Conservation (phyloP, 1,140 invertebrate genomes). For the Neotoxoptera formosana region DNA sequence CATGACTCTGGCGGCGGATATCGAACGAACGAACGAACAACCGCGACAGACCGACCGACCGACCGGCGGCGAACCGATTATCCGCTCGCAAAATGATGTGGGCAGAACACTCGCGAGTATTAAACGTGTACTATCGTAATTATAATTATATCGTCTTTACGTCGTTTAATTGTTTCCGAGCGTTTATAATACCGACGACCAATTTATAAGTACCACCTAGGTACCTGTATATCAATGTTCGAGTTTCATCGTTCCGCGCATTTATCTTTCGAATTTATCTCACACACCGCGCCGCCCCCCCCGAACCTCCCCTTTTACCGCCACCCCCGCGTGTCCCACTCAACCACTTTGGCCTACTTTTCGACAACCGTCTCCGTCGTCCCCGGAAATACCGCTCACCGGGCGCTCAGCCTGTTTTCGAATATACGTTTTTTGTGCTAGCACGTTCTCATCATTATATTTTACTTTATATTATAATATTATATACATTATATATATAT, state of each 20-base stretch:
- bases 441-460: constrained; percentile 10
- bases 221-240: neutral
- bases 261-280: neutral
- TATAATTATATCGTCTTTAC: neutral
- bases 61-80: neutral
- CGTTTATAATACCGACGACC: neutral
- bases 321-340: neutral
- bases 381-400: neutral
- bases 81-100: neutral
- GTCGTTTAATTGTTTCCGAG: neutral
- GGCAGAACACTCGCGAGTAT: neutral
- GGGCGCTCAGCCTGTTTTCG: neutral
- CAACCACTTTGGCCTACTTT: neutral
- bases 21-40: no score
- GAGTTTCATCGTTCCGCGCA: neutral
- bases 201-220: neutral
- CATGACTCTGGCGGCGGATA: no score
- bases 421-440: constrained; percentile 7
- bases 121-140: neutral
- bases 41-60: no score
- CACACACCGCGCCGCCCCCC: neutral
- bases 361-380: neutral
- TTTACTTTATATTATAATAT: neutral
- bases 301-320: no score
- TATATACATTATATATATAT: neutral